These are phyloP conservation scores for Leptoteleia sp. DNA, from an alignment of 1,140 invertebrate genomes.

Conservation along the genomic window DNA sequence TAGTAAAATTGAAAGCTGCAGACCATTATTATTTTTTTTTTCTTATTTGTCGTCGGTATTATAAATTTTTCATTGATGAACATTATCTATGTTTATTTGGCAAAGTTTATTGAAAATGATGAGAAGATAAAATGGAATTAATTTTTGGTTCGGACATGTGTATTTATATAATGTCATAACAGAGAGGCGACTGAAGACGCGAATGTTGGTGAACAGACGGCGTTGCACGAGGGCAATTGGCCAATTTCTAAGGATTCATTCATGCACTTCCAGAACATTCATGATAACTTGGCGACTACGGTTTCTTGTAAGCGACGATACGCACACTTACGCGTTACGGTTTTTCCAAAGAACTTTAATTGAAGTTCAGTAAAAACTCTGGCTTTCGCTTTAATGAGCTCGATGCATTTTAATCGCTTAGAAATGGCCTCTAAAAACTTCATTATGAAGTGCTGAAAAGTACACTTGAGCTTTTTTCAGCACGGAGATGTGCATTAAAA, in stretches of 20 bases:
- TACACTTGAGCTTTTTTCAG: too few relatives aligned
- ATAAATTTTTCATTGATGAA: too few relatives aligned
- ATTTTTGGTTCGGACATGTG: constrained; percentile 20
- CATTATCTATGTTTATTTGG: constrained; percentile 8
- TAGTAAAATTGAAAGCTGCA: too few relatives aligned
- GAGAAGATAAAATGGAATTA: constrained; percentile 35
- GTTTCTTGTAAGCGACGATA: constrained; percentile 35
- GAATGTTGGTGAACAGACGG: constrained; percentile 30
- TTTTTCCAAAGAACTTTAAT: constrained; percentile 2
- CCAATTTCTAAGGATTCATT: constrained; percentile 69
- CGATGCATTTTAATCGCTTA: too few relatives aligned
- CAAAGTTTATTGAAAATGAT: constrained; percentile 20
- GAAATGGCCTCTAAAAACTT: too few relatives aligned
- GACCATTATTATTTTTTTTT: too few relatives aligned
- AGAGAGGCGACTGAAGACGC: constrained; percentile 11
- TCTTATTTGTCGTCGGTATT: too few relatives aligned
- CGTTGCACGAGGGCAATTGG: constrained; percentile 60
- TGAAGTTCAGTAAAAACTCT: constrained; percentile 14
- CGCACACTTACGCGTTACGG: not conserved
- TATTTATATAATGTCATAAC: constrained; percentile 52
- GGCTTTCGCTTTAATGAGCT: too few relatives aligned
- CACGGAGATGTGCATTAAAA: too few relatives aligned
- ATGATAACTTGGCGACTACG: constrained; percentile 43
- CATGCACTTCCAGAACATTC: constrained; percentile 64
- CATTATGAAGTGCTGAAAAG: too few relatives aligned